Evolutionary conservation across 2,888 invertebrate species (phyloP).

Genomic region (Rugalucina vietnamica): DNA sequence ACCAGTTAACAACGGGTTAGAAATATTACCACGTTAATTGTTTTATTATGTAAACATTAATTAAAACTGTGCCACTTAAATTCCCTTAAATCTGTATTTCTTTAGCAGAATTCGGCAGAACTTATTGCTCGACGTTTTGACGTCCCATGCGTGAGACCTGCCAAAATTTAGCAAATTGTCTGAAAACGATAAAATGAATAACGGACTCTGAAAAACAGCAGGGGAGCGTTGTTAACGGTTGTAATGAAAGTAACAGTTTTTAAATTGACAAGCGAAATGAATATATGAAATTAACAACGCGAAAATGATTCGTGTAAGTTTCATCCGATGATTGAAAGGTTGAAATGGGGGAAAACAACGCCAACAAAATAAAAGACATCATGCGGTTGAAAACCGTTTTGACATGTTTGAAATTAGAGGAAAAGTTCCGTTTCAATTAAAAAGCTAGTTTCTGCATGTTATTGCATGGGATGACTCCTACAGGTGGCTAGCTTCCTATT

Average conservation of each 20-base stretch:
- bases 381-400: not conserved
- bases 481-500: not conserved
- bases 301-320: conserved; percentile 48
- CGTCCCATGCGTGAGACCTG: conserved; percentile 8
- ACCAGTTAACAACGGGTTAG: conserved; percentile 7
- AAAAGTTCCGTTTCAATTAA: conserved; percentile 1
- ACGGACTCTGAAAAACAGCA: conserved; percentile 56
- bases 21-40: conserved; percentile 47
- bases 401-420: not conserved
- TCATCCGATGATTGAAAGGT: conserved; percentile 38
- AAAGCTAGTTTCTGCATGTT: not conserved
- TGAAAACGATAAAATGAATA: conserved; percentile 63
- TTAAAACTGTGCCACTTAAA: conserved; percentile 60
- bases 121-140: not conserved
- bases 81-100: conserved; percentile 27
- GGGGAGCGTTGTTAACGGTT: conserved; percentile 52
- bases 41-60: conserved; percentile 64
- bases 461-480: not conserved
- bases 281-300: conserved; percentile 62
- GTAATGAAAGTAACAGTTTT: conserved; percentile 64
- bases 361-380: conserved; percentile 7
- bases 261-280: conserved; percentile 65
- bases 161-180: conserved; percentile 45
- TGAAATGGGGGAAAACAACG: conserved; percentile 17
- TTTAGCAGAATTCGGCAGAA: not conserved